These are phyloP conservation scores for Hipposideros larvatus DNA, from an alignment of 2,797 vertebrate genomes.

Conservation along the genomic window DNA sequence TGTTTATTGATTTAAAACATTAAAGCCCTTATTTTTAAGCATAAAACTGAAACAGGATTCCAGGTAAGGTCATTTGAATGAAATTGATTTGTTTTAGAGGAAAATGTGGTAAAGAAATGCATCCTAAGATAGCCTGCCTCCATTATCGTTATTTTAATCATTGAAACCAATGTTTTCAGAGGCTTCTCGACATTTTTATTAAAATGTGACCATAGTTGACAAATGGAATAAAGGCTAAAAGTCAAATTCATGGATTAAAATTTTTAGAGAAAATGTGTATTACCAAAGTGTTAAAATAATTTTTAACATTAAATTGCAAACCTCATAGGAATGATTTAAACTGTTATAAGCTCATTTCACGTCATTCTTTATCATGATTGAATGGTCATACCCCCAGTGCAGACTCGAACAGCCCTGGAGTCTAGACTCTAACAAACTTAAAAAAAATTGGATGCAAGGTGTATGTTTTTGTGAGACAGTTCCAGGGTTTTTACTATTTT, in stretches of 20 bases:
- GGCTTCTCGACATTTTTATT: neutral
- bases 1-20: conserved; percentile 63
- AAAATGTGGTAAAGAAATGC: neutral
- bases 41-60: conserved; percentile 52
- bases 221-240: neutral
- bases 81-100: conserved; percentile 39
- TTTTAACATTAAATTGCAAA: neutral
- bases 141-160: neutral
- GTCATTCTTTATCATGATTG: neutral
- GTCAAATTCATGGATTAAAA: neutral
- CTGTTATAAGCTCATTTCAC: neutral
- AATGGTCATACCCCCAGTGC: neutral
- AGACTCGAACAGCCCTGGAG: neutral
- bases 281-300: neutral
- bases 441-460: neutral
- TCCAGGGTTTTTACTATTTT: neutral
- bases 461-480: neutral
- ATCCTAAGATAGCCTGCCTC: neutral
- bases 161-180: neutral
- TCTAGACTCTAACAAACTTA: neutral
- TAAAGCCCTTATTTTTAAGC: conserved; percentile 52
- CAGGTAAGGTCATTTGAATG: neutral
- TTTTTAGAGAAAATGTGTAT: neutral
- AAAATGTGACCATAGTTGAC: neutral
- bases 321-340: neutral